Conservation (phyloP, 2,888 invertebrate genomes). For the Euzophera pinguis region DNA sequence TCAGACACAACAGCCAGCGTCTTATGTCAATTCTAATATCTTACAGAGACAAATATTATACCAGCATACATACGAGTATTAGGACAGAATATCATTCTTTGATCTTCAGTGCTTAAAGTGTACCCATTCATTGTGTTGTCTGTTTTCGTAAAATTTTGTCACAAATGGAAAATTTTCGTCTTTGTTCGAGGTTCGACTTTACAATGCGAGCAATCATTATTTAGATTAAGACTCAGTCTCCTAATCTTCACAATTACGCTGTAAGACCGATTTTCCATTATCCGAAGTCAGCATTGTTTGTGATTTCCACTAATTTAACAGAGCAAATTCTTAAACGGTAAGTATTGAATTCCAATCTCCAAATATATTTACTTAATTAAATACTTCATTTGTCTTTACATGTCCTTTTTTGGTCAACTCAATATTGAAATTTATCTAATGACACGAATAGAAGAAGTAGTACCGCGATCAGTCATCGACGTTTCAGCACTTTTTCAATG, state of each 20-base stretch:
- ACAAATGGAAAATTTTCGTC: constrained; percentile 1
- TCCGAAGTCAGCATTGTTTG: not conserved
- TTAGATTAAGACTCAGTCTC: constrained; percentile 4
- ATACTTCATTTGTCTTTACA: too few relatives aligned
- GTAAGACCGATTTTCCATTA: not conserved
- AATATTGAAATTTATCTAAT: too few relatives aligned
- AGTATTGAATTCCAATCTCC: too few relatives aligned
- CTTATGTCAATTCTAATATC: too few relatives aligned
- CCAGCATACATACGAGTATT: too few relatives aligned
- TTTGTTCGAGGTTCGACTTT: not conserved
- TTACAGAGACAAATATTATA: too few relatives aligned
- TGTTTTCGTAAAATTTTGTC: not conserved
- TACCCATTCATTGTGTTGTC: not conserved
- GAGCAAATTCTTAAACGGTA: not conserved
- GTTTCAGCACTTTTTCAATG: too few relatives aligned
- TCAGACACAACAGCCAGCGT: too few relatives aligned
- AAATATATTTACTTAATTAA: too few relatives aligned
- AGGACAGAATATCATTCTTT: not conserved
- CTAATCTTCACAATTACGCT: constrained; percentile 3
- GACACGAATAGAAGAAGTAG: too few relatives aligned
- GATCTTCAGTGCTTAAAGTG: not conserved
- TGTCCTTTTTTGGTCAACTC: too few relatives aligned
- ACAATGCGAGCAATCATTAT: constrained; percentile 5
- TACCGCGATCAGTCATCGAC: too few relatives aligned
- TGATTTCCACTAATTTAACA: not conserved